A percentile compares a stretch with the other conserved stretches of the same genome.
phyloP scores from a whole-genome alignment of 2,797 vertebrate genomes.

The Sus cebifrons region DNA sequence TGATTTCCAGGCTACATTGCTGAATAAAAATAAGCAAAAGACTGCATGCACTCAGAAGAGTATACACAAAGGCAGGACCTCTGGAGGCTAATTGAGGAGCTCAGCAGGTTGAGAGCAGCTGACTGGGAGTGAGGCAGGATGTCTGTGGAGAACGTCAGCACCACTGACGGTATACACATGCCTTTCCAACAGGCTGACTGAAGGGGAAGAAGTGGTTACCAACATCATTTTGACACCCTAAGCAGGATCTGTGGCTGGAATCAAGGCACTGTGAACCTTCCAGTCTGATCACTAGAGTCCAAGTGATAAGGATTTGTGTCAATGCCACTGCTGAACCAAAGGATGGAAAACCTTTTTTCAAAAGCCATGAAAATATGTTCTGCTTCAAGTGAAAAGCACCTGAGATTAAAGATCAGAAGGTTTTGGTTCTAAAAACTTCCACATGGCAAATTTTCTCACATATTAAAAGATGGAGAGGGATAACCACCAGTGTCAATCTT shows the following conservation, averaged over 20 bases:
- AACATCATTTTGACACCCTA: background rate
- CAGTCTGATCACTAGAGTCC: background rate
- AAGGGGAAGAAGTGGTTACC: background rate
- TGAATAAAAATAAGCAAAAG: background rate
- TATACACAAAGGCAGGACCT: background rate
- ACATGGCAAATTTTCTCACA: conserved; percentile 16
- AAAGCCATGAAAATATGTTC: conserved; percentile 5
- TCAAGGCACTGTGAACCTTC: background rate
- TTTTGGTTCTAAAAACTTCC: background rate
- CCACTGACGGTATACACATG: background rate
- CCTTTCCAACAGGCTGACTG: background rate
- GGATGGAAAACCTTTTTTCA: background rate
- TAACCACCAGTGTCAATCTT: background rate
- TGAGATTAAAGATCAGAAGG: background rate
- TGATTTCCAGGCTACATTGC: background rate
- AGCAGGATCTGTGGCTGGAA: background rate
- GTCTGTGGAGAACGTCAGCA: background rate
- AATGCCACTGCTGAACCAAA: background rate
- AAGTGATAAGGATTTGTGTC: background rate
- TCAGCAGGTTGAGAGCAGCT: background rate
- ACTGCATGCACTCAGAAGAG: background rate
- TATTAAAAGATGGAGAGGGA: background rate
- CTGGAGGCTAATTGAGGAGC: background rate
- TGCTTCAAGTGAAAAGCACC: conserved; percentile 7
- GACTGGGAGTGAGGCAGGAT: background rate